phyloP scores from a whole-genome alignment of 2,797 vertebrate genomes.

The Ispidina picta region DNA sequence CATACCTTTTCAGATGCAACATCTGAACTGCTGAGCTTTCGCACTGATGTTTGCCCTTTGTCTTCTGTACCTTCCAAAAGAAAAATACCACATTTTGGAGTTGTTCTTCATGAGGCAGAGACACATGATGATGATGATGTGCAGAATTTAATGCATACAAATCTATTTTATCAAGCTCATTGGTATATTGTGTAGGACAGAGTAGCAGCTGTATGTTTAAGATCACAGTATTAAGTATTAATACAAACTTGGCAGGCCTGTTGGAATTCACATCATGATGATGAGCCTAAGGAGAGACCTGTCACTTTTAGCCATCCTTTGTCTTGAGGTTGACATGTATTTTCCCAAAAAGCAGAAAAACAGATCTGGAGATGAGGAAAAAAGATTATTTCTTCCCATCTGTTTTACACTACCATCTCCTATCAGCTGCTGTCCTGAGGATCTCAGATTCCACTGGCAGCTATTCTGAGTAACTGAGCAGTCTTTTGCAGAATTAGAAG shows the following conservation, averaged over 20 bases:
- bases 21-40: conserved; percentile 75
- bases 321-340: fast-evolving
- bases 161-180: background rate
- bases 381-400: background rate
- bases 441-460: conserved; percentile 13
- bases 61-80: conserved; percentile 76
- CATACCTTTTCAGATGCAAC: conserved; percentile 79
- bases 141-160: background rate
- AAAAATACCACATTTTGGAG: conserved; percentile 5
- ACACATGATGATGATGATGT: background rate
- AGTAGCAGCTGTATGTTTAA: background rate
- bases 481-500: background rate
- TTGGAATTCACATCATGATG: background rate
- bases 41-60: conserved; percentile 74
- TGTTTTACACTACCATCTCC: background rate
- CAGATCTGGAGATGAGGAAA: background rate
- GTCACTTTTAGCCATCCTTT: background rate
- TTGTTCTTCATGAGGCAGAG: background rate
- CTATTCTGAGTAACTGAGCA: conserved; percentile 15
- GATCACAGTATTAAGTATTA: background rate
- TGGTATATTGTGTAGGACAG: background rate
- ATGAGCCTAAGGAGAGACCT: background rate
- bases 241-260: background rate
- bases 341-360: background rate
- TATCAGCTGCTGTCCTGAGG: background rate